Base-by-base conservation (phyloP, 2,888 invertebrate species). In the Myopa tessellatipennis region DNA sequence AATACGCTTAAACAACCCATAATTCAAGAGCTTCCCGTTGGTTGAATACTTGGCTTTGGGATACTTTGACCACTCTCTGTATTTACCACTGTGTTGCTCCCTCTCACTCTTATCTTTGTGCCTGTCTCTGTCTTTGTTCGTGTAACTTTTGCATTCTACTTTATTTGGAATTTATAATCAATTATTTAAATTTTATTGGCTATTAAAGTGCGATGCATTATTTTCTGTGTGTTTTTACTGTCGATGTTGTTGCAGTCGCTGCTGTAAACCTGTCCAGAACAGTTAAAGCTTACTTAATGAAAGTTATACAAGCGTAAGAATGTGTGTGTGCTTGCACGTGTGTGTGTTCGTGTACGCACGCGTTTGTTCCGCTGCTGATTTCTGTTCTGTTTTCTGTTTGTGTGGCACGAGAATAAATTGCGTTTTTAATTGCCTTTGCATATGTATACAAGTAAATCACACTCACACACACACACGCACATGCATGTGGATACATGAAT, bases 281-380 rank as follows among this genome's bases (percentile, higher is more conserved):
- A 86, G 85, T 87, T 86, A 87, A 86, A 85, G 86, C 86, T 84
- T 84, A 86, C 86, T 87, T 85, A 84, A 85, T 84, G 83, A 83
- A 87, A 86, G 87, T 86, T 87, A 86, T 86, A 55, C 58, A 52
- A 14, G 12, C 18, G 52, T 8, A 65, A 34, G 58, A 1, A 45
- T 26, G 69, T 70, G 40, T 70, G 40, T 36, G 34, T 38, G n/a
- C 16, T 18, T 77, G 78, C 67, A 3, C n/a, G 71, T 81, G 79
- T 36, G 52, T 34, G 40, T 63, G 6, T 16, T 68, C 80, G 82
- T 84, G 83, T 83, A 79, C 78, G 81, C 81, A 79, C 18, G 52
- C 36, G 26, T 73, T 10, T 73, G 63, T 63, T 8, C 10, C 4
- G 26, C 26, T 14, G 34, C 18, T 34, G 63, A 12, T 45, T 50